A percentile compares a stretch with the other conserved stretches of the same genome.
phyloP scores from a whole-genome alignment of 1,140 invertebrate genomes.

The Potamilus streckersoni region DNA sequence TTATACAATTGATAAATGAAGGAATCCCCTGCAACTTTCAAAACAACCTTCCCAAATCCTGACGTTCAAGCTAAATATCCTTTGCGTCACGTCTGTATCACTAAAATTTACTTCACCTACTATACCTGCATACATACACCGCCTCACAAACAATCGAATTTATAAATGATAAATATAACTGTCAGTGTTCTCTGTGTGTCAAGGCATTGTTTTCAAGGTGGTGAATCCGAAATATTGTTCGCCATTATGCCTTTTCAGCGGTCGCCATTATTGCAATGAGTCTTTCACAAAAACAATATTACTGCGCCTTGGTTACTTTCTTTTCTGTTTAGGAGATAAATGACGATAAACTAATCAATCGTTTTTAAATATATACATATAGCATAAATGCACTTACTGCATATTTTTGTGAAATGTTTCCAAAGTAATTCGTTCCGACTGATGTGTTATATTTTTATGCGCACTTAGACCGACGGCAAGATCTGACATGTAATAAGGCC shows the following conservation, averaged over 20 bases:
- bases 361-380: not conserved
- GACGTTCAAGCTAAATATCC: no score
- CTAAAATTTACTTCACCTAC: no score
- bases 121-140: no score
- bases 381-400: not conserved
- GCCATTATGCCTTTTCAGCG: constrained; percentile 32
- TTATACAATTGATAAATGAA: no score
- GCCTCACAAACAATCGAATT: no score
- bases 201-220: no score
- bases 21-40: no score
- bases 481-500: constrained; percentile 10
- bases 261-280: constrained; percentile 2
- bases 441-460: constrained; percentile 12
- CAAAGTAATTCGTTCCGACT: constrained; percentile 8
- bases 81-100: no score
- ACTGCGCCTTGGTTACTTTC: not conserved
- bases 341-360: not conserved
- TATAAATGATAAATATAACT: no score
- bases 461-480: constrained; percentile 13
- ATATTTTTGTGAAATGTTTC: not conserved
- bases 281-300: not conserved
- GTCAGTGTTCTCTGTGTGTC: no score
- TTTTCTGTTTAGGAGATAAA: not conserved
- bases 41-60: no score
- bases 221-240: no score